Evolutionary conservation across 2,797 vertebrate genomes (phyloP).

Genomic region (Leptodactylus fallax): DNA sequence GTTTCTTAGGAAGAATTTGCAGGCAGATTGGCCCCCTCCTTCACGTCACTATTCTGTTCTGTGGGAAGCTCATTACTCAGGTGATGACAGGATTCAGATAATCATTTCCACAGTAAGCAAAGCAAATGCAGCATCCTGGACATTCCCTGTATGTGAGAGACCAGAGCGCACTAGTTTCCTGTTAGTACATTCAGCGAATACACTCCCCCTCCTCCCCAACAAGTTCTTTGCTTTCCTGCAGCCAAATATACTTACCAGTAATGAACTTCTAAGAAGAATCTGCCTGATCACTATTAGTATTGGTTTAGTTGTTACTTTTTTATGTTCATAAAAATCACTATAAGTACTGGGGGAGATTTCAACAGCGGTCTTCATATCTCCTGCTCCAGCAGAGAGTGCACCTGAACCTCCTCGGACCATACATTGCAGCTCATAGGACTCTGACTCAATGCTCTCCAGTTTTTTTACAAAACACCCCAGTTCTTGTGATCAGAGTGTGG

Average conservation of each 20-base stretch:
- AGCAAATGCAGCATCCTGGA: conserved; percentile 38
- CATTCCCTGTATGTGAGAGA: conserved; percentile 41
- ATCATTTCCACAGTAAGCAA: conserved; percentile 44
- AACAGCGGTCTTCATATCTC: no score
- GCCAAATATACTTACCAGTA: background rate
- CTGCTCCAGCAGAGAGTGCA: no score
- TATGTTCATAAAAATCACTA: background rate
- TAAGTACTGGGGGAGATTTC: no score
- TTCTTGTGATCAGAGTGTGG: no score
- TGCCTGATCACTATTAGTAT: background rate
- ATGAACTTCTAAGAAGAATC: background rate
- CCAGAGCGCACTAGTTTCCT: conserved; percentile 24
- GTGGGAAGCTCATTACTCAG: conserved; percentile 42
- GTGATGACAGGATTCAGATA: conserved; percentile 59
- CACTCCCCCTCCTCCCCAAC: background rate
- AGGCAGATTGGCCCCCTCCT: background rate
- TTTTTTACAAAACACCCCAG: no score
- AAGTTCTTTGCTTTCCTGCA: background rate
- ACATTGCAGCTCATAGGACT: no score
- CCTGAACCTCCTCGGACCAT: no score
- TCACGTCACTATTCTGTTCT: conserved; percentile 35
- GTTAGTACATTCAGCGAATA: conserved; percentile 22
- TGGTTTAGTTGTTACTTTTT: background rate
- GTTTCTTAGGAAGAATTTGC: background rate
- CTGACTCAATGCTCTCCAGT: no score